Evolutionary conservation across 2,797 vertebrate species (phyloP), one percentile per base, ranked within the genome.

Genomic region (Ceryle rudis): DNA sequence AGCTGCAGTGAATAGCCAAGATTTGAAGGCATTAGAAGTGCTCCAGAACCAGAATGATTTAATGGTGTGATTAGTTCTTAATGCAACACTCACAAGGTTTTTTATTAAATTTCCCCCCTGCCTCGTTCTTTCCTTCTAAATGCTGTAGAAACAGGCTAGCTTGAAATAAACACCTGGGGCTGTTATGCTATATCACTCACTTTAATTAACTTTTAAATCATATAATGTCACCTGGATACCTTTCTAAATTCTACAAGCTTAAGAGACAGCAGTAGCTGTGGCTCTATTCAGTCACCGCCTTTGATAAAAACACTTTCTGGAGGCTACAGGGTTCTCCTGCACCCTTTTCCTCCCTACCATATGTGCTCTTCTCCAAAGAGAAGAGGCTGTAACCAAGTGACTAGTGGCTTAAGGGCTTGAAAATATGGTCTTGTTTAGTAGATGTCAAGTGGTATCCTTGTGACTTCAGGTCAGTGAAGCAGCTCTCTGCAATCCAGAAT

Each of bases 201-300:
- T 96, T 97, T 98, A 97, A 98, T 98, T 98, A 98, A 97, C 97
- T 97, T 98, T 91, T 97, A 98, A 98, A 97, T 98, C 98, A 96
- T 86, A 61, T 78, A n/a, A 75, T 93, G 93, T 97, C 97, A 95
- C 95, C 78, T 44, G 14, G 74, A 77, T 95, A 29, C 54, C 86
- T 73, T 95, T 87, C 92, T 97, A 62, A 77, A 82, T 94, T 96
- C 60, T 89, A 4, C 37, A 49, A 41, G 75, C 62, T 21, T 65
- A 7, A 49, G 47, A 82, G 57, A 46, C 60, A 79, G 72, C 5
- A 3, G 29, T 47, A 46, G 37, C 66, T 81, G 62, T 65, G 47
- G 39, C 57, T 96, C n/a, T 79, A 0, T 71, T 95, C 44, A 60
- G 23, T 81, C 89, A 66, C 55, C 18, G 8, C 52, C 69, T 79